These are phyloP conservation scores for Prietella phreatophila DNA, from an alignment of 2,113 vertebrate genomes.

Conservation along the genomic window DNA sequence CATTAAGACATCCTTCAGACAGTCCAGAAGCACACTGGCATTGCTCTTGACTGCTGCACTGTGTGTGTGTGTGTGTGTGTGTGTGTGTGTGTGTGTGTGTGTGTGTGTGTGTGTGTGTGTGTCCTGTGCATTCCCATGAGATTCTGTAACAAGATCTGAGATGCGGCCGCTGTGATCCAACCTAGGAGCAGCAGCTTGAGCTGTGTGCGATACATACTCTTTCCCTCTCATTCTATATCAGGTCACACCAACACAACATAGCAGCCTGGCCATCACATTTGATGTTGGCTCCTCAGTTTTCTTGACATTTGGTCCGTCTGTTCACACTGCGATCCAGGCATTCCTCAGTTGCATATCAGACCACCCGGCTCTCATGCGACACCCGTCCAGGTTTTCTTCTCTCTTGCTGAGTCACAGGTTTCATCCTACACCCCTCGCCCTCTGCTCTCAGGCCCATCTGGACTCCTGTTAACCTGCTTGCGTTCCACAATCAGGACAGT, in stretches of 20 bases:
- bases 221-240: conserved; percentile 40
- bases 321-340: conserved; percentile 49
- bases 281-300: conserved; percentile 60
- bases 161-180: conserved; percentile 33
- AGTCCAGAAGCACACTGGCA: not conserved
- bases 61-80: conserved; percentile 20
- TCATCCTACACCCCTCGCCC: conserved; percentile 60
- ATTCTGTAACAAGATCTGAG: conserved; percentile 50
- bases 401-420: conserved; percentile 56
- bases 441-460: conserved; percentile 67
- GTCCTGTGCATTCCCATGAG: conserved; percentile 29
- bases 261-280: conserved; percentile 58
- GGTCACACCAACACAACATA: conserved; percentile 42
- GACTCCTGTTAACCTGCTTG: conserved; percentile 64
- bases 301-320: conserved; percentile 66
- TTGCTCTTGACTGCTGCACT: conserved; percentile 38
- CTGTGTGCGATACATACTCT: conserved; percentile 38
- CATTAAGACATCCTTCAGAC: conserved; percentile 11
- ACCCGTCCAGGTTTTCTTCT: conserved; percentile 62
- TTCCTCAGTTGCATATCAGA: conserved; percentile 53
- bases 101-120: conserved; percentile 9
- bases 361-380: conserved; percentile 67
- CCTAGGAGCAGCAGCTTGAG: conserved; percentile 46
- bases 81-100: conserved; percentile 18
- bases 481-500: conserved; percentile 33